A percentile compares a stretch with the other conserved stretches of the same genome.
Evolutionary conservation across 2,888 invertebrate species (phyloP).

Genomic region (Seira sanloemensis): DNA sequence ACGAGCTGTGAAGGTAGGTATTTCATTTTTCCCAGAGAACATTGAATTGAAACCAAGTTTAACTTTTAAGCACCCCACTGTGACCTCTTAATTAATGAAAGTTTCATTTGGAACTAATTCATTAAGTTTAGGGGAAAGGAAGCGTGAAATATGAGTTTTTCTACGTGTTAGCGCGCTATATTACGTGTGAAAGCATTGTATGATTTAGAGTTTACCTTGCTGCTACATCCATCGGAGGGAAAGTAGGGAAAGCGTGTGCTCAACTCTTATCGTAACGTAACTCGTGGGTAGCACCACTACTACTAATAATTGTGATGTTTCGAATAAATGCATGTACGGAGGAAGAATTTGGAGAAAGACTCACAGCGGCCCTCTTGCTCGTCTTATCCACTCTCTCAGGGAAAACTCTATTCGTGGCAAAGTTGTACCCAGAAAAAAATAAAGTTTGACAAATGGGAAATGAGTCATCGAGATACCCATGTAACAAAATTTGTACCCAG

Average conservation of each 20-base stretch:
- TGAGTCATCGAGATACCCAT: conserved; percentile 48
- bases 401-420: no score
- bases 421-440: no score
- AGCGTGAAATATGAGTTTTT: conserved; percentile 62
- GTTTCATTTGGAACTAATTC: conserved; percentile 71
- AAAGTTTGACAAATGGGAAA: conserved; percentile 12
- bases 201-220: background rate
- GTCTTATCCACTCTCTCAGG: no score
- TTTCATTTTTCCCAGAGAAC: conserved; percentile 8
- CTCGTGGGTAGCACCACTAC: no score
- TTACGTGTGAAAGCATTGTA: background rate
- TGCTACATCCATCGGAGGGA: no score
- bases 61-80: conserved; percentile 68
- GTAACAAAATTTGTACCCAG: no score
- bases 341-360: background rate
- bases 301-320: no score
- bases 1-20: background rate
- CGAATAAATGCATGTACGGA: background rate
- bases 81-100: conserved; percentile 73
- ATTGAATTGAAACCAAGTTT: conserved; percentile 36
- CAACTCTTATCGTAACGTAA: no score
- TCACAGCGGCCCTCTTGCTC: background rate
- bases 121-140: conserved; percentile 64
- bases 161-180: background rate
- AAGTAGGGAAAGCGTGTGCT: no score